phyloP scores from a whole-genome alignment of 2,797 vertebrate genomes.

The Scomberomorus guttatus region DNA sequence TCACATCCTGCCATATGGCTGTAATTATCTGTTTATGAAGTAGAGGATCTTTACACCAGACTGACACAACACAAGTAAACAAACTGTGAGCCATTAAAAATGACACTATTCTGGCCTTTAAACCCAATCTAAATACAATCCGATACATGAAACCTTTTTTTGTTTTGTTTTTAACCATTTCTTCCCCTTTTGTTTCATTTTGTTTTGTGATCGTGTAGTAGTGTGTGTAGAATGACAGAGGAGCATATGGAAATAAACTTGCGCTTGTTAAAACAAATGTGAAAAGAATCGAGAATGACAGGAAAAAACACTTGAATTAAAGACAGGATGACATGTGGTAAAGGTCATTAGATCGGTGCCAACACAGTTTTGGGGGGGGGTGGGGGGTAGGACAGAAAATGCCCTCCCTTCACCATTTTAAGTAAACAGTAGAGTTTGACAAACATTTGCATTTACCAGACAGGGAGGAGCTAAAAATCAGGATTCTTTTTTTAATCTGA shows the following conservation, averaged over 20 bases:
- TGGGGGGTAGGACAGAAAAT: slow-evolving; percentile 18
- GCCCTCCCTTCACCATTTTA: slow-evolving; percentile 14
- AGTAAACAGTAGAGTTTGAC: neutral
- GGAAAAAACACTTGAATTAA: slow-evolving; percentile 54
- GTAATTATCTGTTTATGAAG: neutral
- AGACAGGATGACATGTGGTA: slow-evolving; percentile 59
- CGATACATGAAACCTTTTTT: neutral
- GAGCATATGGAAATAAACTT: slow-evolving; percentile 57
- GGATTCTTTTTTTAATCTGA: neutral
- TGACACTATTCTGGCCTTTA: neutral
- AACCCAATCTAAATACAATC: neutral
- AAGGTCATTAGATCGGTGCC: slow-evolving; percentile 60
- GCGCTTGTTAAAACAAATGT: slow-evolving; percentile 35
- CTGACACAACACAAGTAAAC: slow-evolving; percentile 3
- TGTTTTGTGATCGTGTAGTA: neutral
- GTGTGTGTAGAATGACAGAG: slow-evolving; percentile 10
- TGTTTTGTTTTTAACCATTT: neutral
- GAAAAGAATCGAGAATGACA: slow-evolving; percentile 58
- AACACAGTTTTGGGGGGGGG: slow-evolving; percentile 20
- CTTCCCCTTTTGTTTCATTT: neutral
- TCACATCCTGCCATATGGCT: neutral
- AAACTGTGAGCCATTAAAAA: neutral
- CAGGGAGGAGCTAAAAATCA: neutral
- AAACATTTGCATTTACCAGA: neutral
- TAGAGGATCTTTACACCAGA: neutral